Conservation (phyloP, 2,113 vertebrate species). For the Rallus limicola region DNA sequence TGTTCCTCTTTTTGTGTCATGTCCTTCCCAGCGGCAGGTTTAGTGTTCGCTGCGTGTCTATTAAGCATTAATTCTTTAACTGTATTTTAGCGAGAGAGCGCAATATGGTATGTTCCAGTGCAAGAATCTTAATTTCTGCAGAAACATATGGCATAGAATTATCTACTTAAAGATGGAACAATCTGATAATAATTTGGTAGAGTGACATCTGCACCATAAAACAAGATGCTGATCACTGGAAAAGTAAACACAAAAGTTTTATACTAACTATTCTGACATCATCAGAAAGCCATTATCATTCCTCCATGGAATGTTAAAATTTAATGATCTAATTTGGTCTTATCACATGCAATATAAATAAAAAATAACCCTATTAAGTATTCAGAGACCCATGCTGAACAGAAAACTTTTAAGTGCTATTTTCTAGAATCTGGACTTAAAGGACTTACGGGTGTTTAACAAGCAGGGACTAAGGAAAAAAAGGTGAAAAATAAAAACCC, state of each 20-base stretch:
- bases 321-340: slow-evolving; percentile 70
- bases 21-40: neutral
- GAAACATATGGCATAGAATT: slow-evolving; percentile 64
- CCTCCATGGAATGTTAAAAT: slow-evolving; percentile 67
- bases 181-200: slow-evolving; percentile 42
- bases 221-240: slow-evolving; percentile 62
- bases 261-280: slow-evolving; percentile 50
- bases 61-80: slow-evolving; percentile 59
- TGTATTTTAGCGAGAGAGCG: slow-evolving; percentile 36
- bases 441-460: neutral
- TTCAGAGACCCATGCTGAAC: slow-evolving; percentile 43
- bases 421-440: slow-evolving; percentile 16
- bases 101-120: slow-evolving; percentile 29
- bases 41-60: neutral
- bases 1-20: neutral
- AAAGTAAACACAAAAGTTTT: slow-evolving; percentile 49
- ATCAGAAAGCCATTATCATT: slow-evolving; percentile 56
- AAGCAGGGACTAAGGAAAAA: neutral
- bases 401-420: slow-evolving; percentile 20
- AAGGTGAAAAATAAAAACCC: neutral
- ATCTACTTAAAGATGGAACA: slow-evolving; percentile 56
- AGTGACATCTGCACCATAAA: slow-evolving; percentile 69
- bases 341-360: slow-evolving; percentile 71
- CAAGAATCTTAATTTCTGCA: slow-evolving; percentile 48
- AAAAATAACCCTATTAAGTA: slow-evolving; percentile 62